phyloP scores from a whole-genome alignment of 53 echinoderm and acorn worm genomes.

The Paracentrotus lividus region DNA sequence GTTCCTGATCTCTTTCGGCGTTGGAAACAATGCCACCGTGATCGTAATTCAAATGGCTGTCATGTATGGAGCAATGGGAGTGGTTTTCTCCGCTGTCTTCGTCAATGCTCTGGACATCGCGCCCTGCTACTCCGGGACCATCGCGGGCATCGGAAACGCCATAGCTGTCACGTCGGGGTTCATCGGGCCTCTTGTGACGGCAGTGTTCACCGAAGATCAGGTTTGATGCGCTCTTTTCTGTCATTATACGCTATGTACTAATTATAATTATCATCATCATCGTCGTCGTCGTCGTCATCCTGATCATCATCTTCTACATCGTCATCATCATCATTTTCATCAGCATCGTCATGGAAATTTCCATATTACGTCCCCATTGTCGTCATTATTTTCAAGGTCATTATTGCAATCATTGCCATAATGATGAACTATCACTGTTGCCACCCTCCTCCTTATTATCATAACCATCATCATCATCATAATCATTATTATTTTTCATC shows the following conservation, averaged over 20 bases:
- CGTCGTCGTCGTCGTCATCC: no score
- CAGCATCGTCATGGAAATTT: no score
- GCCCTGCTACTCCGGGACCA: slow-evolving; percentile 57
- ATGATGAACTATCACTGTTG: no score
- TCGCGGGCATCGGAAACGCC: slow-evolving; percentile 64
- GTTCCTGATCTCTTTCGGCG: not conserved
- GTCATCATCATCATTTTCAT: no score
- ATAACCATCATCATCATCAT: no score
- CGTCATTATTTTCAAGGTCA: no score
- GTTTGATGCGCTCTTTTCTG: not conserved
- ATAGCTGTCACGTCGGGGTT: slow-evolving; percentile 65
- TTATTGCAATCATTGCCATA: no score
- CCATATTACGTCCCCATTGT: no score
- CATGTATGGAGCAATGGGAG: not conserved
- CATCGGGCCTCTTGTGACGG: slow-evolving; percentile 58
- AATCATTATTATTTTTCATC: no score
- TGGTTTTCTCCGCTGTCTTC: slow-evolving; percentile 14
- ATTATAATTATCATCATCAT: no score
- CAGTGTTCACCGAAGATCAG: slow-evolving; percentile 63
- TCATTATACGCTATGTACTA: no score
- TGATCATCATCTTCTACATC: no score
- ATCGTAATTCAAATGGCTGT: not conserved
- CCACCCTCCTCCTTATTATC: not conserved
- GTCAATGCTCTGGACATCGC: slow-evolving; percentile 76
- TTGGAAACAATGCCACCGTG: not conserved